These are phyloP conservation scores for Drosophila infuscata DNA, from an alignment of 2,888 invertebrate species.

Conservation along the genomic window DNA sequence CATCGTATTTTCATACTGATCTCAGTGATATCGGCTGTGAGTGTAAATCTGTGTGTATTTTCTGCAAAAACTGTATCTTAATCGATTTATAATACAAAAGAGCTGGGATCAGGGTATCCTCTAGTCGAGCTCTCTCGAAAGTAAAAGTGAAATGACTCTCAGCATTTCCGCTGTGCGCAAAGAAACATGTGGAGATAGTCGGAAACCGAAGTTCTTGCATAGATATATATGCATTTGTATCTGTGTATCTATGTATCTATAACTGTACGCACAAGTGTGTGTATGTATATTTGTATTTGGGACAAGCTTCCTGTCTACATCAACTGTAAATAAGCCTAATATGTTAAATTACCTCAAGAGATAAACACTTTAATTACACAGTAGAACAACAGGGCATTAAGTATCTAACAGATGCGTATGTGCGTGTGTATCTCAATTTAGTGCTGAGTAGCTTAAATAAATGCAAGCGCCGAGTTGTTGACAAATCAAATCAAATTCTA, in stretches of 20 bases:
- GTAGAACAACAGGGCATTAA: constrained; percentile 63
- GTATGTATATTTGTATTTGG: constrained; percentile 47
- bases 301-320: constrained; percentile 61
- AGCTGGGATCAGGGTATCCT: neutral
- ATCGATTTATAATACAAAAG: neutral
- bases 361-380: constrained; percentile 66
- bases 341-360: constrained; percentile 59
- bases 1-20: neutral
- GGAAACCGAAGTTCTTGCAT: constrained; percentile 3
- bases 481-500: constrained; percentile 58
- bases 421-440: constrained; percentile 45
- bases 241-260: constrained; percentile 22
- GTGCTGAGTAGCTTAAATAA: constrained; percentile 28
- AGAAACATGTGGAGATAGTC: constrained; percentile 19
- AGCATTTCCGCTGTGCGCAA: constrained; percentile 25
- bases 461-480: constrained; percentile 54
- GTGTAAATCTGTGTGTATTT: neutral
- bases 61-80: neutral
- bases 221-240: constrained; percentile 6
- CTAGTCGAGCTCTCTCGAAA: neutral
- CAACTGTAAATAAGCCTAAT: constrained; percentile 62
- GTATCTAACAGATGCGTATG: constrained; percentile 44
- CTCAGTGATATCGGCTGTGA: neutral
- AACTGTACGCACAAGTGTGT: neutral
- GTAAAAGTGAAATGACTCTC: constrained; percentile 28